These are phyloP conservation scores for Zosterops borbonicus DNA, from an alignment of 2,113 vertebrate genomes.

Conservation along the genomic window DNA sequence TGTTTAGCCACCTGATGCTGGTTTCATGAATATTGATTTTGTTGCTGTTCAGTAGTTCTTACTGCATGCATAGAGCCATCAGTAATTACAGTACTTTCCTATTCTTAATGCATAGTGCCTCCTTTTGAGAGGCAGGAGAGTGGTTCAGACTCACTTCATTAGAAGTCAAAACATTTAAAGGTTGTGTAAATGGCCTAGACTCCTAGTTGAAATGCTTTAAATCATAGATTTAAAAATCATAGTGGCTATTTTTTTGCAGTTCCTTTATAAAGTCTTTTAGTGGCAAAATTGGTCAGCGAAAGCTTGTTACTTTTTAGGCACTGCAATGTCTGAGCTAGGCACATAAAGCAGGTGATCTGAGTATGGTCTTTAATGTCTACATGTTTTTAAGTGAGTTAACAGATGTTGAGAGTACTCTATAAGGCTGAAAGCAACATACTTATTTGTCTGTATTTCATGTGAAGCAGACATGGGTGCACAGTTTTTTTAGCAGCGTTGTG, in stretches of 20 bases:
- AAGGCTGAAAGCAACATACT: neutral
- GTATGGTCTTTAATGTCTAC: neutral
- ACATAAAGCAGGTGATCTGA: neutral
- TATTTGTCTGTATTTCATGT: neutral
- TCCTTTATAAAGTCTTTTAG: neutral
- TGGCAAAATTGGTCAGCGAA: neutral
- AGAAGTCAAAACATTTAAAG: neutral
- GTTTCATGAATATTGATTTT: neutral
- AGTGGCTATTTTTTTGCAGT: neutral
- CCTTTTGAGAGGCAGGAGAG: neutral
- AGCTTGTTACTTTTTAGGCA: neutral
- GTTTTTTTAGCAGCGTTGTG: neutral
- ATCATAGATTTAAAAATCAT: neutral
- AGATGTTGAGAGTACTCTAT: neutral
- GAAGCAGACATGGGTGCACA: neutral
- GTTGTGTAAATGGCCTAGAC: neutral
- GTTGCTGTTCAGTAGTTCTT: neutral
- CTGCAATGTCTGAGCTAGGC: neutral
- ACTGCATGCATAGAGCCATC: neutral
- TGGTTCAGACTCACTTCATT: neutral
- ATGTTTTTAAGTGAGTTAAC: neutral
- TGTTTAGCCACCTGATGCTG: neutral
- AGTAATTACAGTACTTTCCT: neutral
- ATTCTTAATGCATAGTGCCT: neutral
- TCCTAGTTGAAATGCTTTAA: neutral